Evolutionary conservation across 1,140 invertebrate species (phyloP).

Genomic region (Cydia fagiglandana): DNA sequence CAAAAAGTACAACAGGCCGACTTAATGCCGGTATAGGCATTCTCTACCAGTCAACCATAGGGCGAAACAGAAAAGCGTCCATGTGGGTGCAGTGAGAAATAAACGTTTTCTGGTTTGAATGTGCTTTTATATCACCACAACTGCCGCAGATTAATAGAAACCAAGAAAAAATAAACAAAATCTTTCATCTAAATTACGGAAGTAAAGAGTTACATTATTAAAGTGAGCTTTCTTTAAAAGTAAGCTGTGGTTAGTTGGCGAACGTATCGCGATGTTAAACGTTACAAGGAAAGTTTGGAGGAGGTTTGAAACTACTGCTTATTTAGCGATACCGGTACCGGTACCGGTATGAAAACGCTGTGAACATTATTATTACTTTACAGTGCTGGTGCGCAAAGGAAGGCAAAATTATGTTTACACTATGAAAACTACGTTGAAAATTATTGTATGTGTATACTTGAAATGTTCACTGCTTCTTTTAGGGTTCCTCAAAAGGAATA

Average conservation of each 20-base stretch:
- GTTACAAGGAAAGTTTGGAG: constrained; percentile 30
- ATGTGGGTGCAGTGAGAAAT: too few relatives aligned
- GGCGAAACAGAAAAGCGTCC: too few relatives aligned
- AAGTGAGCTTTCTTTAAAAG: not conserved
- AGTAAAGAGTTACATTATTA: not conserved
- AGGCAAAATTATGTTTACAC: constrained; percentile 2
- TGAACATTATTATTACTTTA: constrained; percentile 27
- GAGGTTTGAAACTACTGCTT: constrained; percentile 24
- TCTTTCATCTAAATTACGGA: too few relatives aligned
- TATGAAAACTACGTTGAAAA: not conserved
- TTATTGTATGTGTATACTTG: not conserved
- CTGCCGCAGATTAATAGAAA: too few relatives aligned
- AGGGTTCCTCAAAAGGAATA: too few relatives aligned
- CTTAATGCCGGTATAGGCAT: too few relatives aligned
- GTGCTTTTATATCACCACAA: too few relatives aligned
- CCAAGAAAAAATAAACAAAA: too few relatives aligned
- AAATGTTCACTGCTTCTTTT: too few relatives aligned
- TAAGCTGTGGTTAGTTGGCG: not conserved
- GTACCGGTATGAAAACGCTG: constrained; percentile 15
- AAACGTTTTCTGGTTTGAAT: too few relatives aligned
- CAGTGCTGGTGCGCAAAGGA: not conserved
- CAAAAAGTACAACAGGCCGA: too few relatives aligned
- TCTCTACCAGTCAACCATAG: too few relatives aligned
- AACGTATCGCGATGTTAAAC: constrained; percentile 25
- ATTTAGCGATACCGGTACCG: constrained; percentile 23